A percentile compares a stretch with the other conserved stretches of the same genome.
These are phyloP conservation scores for Pantherophis vulpinus DNA, from an alignment of 2,797 vertebrate genomes.

Conservation along the genomic window DNA sequence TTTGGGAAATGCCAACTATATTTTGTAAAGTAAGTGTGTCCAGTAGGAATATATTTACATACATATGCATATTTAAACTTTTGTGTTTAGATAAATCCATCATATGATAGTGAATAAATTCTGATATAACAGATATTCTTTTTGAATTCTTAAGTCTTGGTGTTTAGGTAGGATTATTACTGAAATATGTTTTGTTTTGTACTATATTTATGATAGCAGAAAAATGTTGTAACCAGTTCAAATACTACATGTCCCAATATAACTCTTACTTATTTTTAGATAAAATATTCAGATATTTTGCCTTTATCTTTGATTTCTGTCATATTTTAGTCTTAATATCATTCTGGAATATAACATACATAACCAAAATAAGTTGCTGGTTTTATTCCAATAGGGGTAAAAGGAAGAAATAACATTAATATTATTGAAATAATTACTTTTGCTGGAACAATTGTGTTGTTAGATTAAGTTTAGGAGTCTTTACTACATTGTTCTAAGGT, in stretches of 20 bases:
- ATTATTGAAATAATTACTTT: slow-evolving; percentile 4
- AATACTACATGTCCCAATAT: not conserved
- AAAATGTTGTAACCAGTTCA: not conserved
- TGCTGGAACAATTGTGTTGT: not conserved
- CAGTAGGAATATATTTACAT: not conserved
- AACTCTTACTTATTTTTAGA: slow-evolving; percentile 30
- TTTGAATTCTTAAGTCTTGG: not conserved
- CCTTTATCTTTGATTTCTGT: not conserved
- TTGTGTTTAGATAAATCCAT: not conserved
- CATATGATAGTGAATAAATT: not conserved
- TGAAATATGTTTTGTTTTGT: not conserved
- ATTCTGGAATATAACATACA: slow-evolving; percentile 9
- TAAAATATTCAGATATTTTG: slow-evolving; percentile 23
- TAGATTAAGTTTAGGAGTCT: not conserved
- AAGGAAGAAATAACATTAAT: not conserved
- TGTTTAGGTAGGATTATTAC: not conserved
- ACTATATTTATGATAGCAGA: not conserved
- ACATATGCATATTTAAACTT: not conserved
- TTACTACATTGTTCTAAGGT: not conserved
- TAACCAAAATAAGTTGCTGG: not conserved
- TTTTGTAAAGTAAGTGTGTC: not conserved
- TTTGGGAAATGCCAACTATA: not conserved
- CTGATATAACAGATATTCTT: not conserved
- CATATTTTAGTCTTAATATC: not conserved
- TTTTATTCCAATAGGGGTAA: not conserved